These are phyloP conservation scores for Lepidotrigona ventralis DNA, from an alignment of 1,140 invertebrate species.

Conservation along the genomic window DNA sequence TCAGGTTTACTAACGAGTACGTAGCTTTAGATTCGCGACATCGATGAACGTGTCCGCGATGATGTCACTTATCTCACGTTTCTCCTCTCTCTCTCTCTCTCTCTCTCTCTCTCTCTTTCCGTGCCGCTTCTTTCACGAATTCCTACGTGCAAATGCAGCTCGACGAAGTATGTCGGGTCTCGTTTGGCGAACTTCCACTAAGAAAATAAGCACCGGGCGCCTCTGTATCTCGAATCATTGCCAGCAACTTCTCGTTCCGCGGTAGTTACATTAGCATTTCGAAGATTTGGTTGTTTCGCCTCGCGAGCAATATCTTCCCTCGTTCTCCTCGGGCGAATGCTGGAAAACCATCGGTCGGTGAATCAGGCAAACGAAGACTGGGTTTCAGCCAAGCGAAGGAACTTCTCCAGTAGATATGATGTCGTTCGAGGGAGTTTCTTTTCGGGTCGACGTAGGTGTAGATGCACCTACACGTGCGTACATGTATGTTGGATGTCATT, in stretches of 20 bases:
- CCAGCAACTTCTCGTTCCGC: constrained; percentile 30
- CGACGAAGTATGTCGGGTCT: constrained; percentile 53
- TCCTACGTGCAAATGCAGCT: constrained; percentile 28
- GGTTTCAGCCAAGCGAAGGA: not conserved
- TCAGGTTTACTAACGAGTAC: not conserved
- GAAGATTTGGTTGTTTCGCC: not conserved
- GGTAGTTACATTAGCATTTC: constrained; percentile 40
- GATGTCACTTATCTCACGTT: constrained; percentile 21
- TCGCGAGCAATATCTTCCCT: not conserved
- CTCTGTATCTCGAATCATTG: constrained; percentile 37
- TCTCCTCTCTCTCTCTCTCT: no score
- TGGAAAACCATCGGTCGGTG: not conserved
- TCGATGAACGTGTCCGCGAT: constrained; percentile 15
- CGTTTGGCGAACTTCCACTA: constrained; percentile 60
- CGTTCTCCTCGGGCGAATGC: not conserved
- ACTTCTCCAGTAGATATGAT: not conserved
- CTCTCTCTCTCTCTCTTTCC: no score
- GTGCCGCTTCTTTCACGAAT: constrained; percentile 27
- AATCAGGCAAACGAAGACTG: constrained; percentile 28
- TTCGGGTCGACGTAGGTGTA: not conserved
- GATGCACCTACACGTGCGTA: not conserved
- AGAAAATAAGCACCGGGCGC: constrained; percentile 59
- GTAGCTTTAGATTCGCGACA: not conserved
- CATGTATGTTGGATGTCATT: not conserved
- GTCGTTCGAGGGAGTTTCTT: not conserved